Evolutionary conservation across 2,888 invertebrate genomes (phyloP), one percentile per base, ranked within the genome.

Genomic region (Theristus sp.): DNA sequence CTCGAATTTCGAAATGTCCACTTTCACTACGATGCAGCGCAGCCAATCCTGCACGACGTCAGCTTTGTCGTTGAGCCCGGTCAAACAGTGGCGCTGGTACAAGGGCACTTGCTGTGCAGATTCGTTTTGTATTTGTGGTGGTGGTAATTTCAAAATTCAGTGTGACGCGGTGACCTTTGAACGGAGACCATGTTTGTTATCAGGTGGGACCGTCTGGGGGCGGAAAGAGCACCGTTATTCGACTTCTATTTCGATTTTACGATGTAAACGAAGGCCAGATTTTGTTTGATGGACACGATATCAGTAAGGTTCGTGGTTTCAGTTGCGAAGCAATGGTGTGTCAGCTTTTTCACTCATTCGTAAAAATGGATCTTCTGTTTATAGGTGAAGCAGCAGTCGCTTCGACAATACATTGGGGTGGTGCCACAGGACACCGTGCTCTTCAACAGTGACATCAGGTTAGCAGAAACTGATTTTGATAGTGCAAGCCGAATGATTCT

Each of bases 1-100:
- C 84, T 98, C 30, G 87, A 90, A 75, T 93, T 96, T 76, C 81
- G 82, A 29, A 84, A 93, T 73, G 91, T 98, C 0, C 81, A 83
- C 1, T 98, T 98, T 75, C 83, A 85, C n/a, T 96, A 98, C 75
- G 77, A 81, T 0, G 85, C 86, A 0, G 89, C 89, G 72, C 58
- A 63, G 24, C 66, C 66, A 26, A 66, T 73, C 13, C 63, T 73
- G 47, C 61, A 66, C 24, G 60, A 66, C 57, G 62, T 74, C 28
- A 64, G 64, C 26, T 75, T 74, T 59, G 66, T 78, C 6, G 86
- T 87, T 1, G 83, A 85, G 0, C 80, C 87, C 0, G 93, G 93
- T 6, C 84, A 85, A 72, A 90, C 89, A 2, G 79, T 90, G 17
- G 78, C 77, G 13, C 63, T 77, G 61, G 77, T 75, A 61, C n/a